Conservation (phyloP, 2,888 invertebrate species). For the Ceraclea dissimilis region DNA sequence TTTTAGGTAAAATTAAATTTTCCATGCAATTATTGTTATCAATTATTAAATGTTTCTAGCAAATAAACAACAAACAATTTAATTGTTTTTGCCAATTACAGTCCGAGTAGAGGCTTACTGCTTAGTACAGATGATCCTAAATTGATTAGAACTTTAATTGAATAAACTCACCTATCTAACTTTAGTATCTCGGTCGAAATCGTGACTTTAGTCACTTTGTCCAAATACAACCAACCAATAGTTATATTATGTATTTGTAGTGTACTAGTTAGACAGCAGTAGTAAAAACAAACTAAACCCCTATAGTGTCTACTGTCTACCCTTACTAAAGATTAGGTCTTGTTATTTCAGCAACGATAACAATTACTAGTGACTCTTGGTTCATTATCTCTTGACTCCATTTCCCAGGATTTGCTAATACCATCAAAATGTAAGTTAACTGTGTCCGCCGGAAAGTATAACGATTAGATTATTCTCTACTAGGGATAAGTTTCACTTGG, state of each 20-base stretch:
- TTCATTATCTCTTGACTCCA: constrained; percentile 18
- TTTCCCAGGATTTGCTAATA: constrained; percentile 12
- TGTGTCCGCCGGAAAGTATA: constrained; percentile 17
- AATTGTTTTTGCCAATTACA: not conserved
- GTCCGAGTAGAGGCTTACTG: not conserved
- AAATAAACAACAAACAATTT: not conserved
- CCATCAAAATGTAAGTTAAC: constrained; percentile 14
- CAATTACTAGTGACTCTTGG: constrained; percentile 16
- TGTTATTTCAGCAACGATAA: constrained; percentile 16
- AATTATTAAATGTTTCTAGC: not conserved
- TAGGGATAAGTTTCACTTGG: constrained; percentile 2
- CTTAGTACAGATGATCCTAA: not conserved
- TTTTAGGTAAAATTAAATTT: not conserved
- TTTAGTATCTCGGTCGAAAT: not conserved
- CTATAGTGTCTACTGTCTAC: constrained; percentile 1
- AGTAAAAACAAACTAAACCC: constrained; percentile 16
- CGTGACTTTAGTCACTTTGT: constrained; percentile 12
- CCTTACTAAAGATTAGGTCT: constrained; percentile 13
- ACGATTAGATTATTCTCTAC: constrained; percentile 6
- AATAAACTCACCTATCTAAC: constrained; percentile 2
- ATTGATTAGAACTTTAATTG: constrained; percentile 2
- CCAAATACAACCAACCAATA: constrained; percentile 1
- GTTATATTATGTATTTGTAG: not conserved
- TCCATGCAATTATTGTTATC: not conserved
- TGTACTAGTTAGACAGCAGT: constrained; percentile 6